Conservation (phyloP, 2,797 vertebrate species). For the Schizopygopsis malacanthus region DNA sequence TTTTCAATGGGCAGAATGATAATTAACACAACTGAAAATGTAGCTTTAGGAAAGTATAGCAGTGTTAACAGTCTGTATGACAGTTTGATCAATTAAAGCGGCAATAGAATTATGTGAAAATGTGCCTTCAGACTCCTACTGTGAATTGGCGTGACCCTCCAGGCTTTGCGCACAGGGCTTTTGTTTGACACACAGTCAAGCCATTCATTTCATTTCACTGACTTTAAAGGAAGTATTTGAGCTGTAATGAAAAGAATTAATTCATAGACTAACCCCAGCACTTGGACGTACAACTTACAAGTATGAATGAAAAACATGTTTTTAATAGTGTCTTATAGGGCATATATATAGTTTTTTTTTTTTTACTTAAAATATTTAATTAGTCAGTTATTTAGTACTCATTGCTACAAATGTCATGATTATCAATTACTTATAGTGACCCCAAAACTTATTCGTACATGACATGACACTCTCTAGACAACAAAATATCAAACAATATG, state of each 20-base stretch:
- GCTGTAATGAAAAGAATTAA: slow-evolving; percentile 42
- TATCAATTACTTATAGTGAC: background rate
- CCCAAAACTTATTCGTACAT: background rate
- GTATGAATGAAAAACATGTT: background rate
- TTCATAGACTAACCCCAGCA: slow-evolving; percentile 27
- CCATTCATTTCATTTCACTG: slow-evolving; percentile 41
- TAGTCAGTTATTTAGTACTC: background rate
- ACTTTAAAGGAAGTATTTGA: slow-evolving; percentile 34
- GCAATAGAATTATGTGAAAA: background rate
- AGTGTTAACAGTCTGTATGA: background rate
- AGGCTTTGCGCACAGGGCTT: slow-evolving; percentile 28
- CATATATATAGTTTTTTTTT: background rate
- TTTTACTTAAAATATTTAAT: background rate
- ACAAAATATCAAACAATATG: background rate
- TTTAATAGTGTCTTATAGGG: background rate
- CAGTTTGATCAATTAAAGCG: slow-evolving; percentile 1
- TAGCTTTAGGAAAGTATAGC: background rate
- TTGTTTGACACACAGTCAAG: slow-evolving; percentile 39
- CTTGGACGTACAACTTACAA: slow-evolving; percentile 12
- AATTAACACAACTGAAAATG: slow-evolving; percentile 1
- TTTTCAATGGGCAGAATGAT: background rate
- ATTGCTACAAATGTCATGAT: background rate
- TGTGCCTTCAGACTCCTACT: slow-evolving; percentile 1
- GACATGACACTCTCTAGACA: background rate
- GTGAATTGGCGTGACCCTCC: slow-evolving; percentile 24